These are phyloP conservation scores for Sebastes hubbsi DNA, from an alignment of 2,797 vertebrate genomes.

Conservation along the genomic window DNA sequence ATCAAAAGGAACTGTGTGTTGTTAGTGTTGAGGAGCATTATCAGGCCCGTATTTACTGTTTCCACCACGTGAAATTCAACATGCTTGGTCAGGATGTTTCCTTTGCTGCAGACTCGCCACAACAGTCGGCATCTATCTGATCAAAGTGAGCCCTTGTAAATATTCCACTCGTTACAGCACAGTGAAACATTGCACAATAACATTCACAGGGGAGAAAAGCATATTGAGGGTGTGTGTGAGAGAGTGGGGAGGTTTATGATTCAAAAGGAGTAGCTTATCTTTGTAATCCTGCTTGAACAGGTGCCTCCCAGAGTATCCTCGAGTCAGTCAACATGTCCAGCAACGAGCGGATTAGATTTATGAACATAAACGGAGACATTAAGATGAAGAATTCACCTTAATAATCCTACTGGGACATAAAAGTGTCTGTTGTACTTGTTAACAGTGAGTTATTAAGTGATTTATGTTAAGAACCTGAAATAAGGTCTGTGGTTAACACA, in stretches of 20 bases:
- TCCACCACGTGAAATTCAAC: neutral
- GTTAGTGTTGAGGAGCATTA: neutral
- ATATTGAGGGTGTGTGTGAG: neutral
- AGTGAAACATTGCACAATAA: neutral
- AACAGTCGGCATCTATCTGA: neutral
- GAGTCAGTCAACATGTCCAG: neutral
- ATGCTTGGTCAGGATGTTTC: constrained; percentile 17
- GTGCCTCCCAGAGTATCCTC: neutral
- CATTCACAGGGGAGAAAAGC: neutral
- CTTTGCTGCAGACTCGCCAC: neutral
- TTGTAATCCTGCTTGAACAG: constrained; percentile 15
- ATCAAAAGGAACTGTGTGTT: constrained; percentile 17
- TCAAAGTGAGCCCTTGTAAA: neutral
- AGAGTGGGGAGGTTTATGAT: neutral
- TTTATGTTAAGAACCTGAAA: neutral
- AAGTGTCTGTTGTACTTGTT: neutral
- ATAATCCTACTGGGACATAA: neutral
- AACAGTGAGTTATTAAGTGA: neutral
- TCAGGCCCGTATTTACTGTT: constrained; percentile 32
- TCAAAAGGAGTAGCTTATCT: constrained; percentile 5
- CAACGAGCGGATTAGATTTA: neutral
- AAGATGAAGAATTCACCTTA: neutral
- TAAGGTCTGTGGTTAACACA: too few species aligned
- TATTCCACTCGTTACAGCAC: neutral
- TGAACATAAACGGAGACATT: neutral